Conservation (phyloP, 2,888 invertebrate genomes). For the Ichneumoninae sp. region DNA sequence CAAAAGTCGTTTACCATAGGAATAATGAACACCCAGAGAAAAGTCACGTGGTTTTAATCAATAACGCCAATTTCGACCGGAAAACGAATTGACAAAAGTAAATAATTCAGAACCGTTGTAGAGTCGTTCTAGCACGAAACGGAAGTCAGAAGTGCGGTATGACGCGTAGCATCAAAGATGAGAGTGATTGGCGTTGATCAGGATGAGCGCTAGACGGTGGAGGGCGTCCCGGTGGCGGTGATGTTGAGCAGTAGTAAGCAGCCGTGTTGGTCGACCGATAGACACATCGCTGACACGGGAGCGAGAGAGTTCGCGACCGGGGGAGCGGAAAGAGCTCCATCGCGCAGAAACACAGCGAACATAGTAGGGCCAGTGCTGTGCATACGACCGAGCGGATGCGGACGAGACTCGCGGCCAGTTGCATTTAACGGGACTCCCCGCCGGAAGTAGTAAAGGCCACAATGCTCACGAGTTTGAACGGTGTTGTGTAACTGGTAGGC, state of each 20-base stretch:
- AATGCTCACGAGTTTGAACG: conserved; percentile 53
- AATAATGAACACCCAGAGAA: background rate
- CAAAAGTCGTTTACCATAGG: background rate
- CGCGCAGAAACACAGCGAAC: conserved; percentile 53
- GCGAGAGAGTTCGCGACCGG: conserved; percentile 56
- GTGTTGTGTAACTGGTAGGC: conserved; percentile 20
- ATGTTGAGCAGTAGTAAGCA: conserved; percentile 60
- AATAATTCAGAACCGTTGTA: too few relatives aligned
- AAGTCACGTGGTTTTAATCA: background rate
- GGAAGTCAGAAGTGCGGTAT: conserved; percentile 15
- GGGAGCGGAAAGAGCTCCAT: conserved; percentile 43
- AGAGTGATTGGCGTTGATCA: conserved; percentile 40
- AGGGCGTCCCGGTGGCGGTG: conserved; percentile 40
- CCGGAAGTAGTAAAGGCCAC: conserved; percentile 60
- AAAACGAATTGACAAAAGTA: too few relatives aligned
- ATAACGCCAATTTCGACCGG: too few relatives aligned
- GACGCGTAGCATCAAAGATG: conserved; percentile 18
- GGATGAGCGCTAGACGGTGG: conserved; percentile 28
- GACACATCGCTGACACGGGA: conserved; percentile 54
- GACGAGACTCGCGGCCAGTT: conserved; percentile 50
- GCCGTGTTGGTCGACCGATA: conserved; percentile 65
- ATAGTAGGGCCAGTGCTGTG: conserved; percentile 53
- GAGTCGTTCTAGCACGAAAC: background rate
- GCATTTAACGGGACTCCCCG: conserved; percentile 47
- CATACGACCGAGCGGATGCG: conserved; percentile 59